phyloP scores from a whole-genome alignment of 2,113 vertebrate genomes.

The Elephas maximus region DNA sequence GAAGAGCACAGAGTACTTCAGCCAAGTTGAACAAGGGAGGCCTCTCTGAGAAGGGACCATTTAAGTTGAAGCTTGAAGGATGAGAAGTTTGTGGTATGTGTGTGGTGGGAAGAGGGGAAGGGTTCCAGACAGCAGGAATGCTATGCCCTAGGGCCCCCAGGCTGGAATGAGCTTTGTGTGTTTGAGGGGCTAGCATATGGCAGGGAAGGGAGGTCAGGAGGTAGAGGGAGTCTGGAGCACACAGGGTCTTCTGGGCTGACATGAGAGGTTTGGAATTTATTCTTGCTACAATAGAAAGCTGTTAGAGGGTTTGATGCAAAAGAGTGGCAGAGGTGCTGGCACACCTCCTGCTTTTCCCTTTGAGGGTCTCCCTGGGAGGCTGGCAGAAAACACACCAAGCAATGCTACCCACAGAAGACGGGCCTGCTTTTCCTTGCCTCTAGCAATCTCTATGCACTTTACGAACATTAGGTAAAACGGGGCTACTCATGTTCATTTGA shows the following conservation, averaged over 20 bases:
- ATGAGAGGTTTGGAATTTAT: neutral
- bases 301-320: neutral
- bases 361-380: neutral
- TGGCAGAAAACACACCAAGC: neutral
- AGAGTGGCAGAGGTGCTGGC: neutral
- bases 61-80: neutral
- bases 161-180: neutral
- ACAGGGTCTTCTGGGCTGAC: neutral
- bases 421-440: neutral
- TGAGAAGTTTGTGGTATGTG: neutral
- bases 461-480: slow-evolving; percentile 23
- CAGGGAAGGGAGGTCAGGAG: too few species aligned
- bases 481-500: neutral
- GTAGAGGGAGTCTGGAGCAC: neutral
- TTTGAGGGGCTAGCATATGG: neutral
- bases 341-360: slow-evolving; percentile 4
- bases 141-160: neutral
- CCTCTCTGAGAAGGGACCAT: neutral
- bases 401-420: neutral
- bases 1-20: neutral
- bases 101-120: neutral
- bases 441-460: neutral
- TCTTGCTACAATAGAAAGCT: neutral
- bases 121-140: neutral
- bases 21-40: neutral